phyloP scores from a whole-genome alignment of 2,113 vertebrate species.

The Gallinago paraguaiae region DNA sequence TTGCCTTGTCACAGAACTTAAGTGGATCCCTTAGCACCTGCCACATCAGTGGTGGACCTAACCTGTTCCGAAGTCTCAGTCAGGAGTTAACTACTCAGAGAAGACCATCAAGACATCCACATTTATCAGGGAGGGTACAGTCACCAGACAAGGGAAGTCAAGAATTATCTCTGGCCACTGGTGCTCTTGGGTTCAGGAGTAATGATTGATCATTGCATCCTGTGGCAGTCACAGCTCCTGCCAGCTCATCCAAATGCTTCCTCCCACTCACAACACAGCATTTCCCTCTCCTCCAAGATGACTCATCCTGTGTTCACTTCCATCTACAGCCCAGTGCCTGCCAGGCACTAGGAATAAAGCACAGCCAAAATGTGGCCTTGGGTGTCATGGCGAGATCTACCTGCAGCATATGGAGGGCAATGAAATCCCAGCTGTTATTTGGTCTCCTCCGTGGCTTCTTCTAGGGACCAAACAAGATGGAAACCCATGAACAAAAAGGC shows the following conservation, averaged over 20 bases:
- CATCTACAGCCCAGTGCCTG: neutral
- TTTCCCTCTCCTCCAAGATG: slow-evolving; percentile 15
- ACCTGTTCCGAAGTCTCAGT: fast-evolving
- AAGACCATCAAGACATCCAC: neutral
- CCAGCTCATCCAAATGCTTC: slow-evolving; percentile 55
- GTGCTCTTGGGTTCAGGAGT: neutral
- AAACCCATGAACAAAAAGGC: neutral
- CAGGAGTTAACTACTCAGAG: neutral
- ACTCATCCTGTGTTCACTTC: slow-evolving; percentile 13
- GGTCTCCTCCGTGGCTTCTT: neutral
- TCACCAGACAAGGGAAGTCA: neutral
- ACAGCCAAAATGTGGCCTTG: neutral
- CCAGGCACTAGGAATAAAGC: neutral
- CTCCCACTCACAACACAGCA: slow-evolving; percentile 30
- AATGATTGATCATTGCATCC: neutral
- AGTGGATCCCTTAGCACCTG: neutral
- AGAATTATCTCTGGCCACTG: neutral
- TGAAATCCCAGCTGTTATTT: neutral
- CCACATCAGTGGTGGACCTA: neutral
- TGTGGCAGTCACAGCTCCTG: slow-evolving; percentile 17
- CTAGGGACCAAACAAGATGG: neutral
- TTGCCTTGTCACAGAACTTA: neutral
- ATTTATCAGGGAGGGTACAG: neutral
- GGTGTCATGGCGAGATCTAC: neutral
- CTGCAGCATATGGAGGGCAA: neutral